Evolutionary conservation across 1,140 invertebrate genomes (phyloP).

Genomic region (Drosophila pachea): DNA sequence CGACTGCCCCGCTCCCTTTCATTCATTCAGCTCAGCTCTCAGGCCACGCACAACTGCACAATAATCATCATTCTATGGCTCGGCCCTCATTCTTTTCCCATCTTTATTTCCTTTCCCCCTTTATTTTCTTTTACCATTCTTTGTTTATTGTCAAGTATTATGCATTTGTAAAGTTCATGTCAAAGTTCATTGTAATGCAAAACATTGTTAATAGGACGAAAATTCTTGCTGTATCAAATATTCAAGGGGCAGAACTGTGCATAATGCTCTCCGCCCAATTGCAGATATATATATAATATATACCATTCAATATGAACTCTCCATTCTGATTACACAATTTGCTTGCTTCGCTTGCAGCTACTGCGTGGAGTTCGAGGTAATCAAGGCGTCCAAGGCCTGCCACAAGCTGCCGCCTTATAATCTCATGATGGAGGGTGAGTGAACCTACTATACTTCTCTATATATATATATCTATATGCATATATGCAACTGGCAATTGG

Average conservation of each 20-base stretch:
- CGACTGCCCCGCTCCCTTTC: background rate
- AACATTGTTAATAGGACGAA: slow-evolving; percentile 1
- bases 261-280: too few species aligned
- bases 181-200: slow-evolving; percentile 17
- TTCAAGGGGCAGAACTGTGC: too few species aligned
- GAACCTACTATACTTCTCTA: background rate
- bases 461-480: background rate
- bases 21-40: background rate
- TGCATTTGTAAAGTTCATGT: slow-evolving; percentile 15
- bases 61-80: slow-evolving; percentile 45
- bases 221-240: too few species aligned
- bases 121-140: too few species aligned
- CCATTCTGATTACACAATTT: background rate
- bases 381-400: slow-evolving; percentile 89
- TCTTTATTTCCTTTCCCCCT: background rate
- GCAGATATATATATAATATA: too few species aligned
- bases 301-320: too few species aligned
- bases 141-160: slow-evolving; percentile 45
- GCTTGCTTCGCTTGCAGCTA: slow-evolving; percentile 82
- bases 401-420: slow-evolving; percentile 85
- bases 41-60: slow-evolving; percentile 55
- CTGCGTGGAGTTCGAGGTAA: slow-evolving; percentile 89
- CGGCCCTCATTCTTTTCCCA: background rate
- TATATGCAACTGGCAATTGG: background rate
- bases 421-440: slow-evolving; percentile 85